Percentiles rank a stretch among this genome's conserved stretches.
phyloP scores from a whole-genome alignment of 2,113 vertebrate genomes.

The Heteronetta atricapilla region DNA sequence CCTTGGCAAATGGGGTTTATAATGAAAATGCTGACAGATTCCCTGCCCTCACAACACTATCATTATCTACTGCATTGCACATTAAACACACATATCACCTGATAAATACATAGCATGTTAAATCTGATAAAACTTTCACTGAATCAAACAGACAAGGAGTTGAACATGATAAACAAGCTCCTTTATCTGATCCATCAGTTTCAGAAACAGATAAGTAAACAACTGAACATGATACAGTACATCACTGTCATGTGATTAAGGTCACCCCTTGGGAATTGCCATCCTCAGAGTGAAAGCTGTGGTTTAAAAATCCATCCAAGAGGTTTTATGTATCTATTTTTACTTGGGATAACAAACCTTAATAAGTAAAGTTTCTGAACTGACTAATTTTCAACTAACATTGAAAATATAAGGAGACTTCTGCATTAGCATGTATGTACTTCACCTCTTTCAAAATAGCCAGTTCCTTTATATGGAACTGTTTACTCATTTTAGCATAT shows the following conservation, averaged over 20 bases:
- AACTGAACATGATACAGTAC: constrained; percentile 54
- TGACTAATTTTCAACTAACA: background rate
- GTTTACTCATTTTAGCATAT: background rate
- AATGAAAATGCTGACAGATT: constrained; percentile 59
- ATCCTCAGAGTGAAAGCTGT: background rate
- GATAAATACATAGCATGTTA: constrained; percentile 67
- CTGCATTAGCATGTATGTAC: background rate
- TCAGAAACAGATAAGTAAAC: constrained; percentile 71
- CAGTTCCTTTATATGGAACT: background rate
- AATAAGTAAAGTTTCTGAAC: background rate
- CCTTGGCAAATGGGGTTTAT: constrained; percentile 36
- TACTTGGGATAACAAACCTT: background rate
- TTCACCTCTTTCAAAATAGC: background rate
- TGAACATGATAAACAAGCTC: constrained; percentile 66
- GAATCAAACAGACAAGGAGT: constrained; percentile 67
- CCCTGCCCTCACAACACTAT: constrained; percentile 15
- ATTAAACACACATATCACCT: constrained; percentile 61
- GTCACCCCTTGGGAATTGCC: constrained; percentile 33
- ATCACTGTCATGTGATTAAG: constrained; percentile 66
- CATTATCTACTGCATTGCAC: constrained; percentile 60
- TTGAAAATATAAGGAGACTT: background rate
- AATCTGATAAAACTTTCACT: constrained; percentile 73
- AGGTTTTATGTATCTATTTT: background rate
- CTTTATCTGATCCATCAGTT: constrained; percentile 68
- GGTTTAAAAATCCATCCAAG: background rate